Percentiles rank a stretch among this genome's conserved stretches.
Conservation (phyloP, 2,797 vertebrate species). For the Rhodeus uyekii region DNA sequence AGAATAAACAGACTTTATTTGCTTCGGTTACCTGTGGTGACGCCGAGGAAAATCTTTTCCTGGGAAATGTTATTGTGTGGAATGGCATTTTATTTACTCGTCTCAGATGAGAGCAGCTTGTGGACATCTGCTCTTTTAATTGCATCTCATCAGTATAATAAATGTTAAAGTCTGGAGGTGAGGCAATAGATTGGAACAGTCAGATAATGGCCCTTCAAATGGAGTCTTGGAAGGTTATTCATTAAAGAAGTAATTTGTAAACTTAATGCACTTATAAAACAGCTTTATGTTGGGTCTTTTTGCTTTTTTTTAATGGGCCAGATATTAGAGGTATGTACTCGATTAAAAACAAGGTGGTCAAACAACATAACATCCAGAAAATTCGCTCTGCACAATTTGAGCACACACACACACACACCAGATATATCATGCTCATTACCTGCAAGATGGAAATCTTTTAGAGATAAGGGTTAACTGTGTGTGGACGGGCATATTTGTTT, state of each 20-base stretch:
- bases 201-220: slow-evolving; percentile 59
- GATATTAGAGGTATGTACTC: slow-evolving; percentile 20
- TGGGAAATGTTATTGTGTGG: slow-evolving; percentile 62
- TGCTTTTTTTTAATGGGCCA: slow-evolving; percentile 42
- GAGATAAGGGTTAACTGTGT: not conserved
- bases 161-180: slow-evolving; percentile 65
- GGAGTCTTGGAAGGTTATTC: slow-evolving; percentile 57
- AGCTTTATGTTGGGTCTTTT: slow-evolving; percentile 30
- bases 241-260: slow-evolving; percentile 59
- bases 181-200: slow-evolving; percentile 63
- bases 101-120: slow-evolving; percentile 75
- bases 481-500: not conserved
- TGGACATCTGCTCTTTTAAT: slow-evolving; percentile 81
- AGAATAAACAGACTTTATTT: not conserved
- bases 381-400: not conserved
- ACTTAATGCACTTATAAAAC: slow-evolving; percentile 59
- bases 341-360: not conserved
- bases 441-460: not conserved
- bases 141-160: slow-evolving; percentile 69
- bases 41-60: slow-evolving; percentile 12
- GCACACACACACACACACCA: not conserved
- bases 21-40: slow-evolving; percentile 32
- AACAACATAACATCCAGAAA: not conserved
- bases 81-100: slow-evolving; percentile 68
- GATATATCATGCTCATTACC: not conserved